phyloP scores from a whole-genome alignment of 2,113 vertebrate genomes.

The Phylloscopus trochilus region DNA sequence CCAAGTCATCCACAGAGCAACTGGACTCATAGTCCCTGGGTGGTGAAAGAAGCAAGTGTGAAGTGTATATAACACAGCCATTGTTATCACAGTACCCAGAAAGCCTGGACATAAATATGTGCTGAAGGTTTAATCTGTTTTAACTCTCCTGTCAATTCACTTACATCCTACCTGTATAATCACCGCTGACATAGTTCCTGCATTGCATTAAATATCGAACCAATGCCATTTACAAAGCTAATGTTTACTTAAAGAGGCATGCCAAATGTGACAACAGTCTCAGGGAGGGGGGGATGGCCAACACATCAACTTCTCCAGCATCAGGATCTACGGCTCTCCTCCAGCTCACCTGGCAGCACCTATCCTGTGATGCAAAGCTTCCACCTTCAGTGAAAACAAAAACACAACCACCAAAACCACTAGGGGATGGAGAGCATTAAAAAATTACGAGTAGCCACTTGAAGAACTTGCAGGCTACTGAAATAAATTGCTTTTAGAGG shows the following conservation, averaged over 20 bases:
- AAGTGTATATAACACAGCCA: slow-evolving; percentile 37
- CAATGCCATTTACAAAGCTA: neutral
- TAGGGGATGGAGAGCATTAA: neutral
- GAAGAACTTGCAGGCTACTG: neutral
- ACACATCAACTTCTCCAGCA: neutral
- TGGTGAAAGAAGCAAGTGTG: slow-evolving; percentile 60
- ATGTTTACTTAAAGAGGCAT: neutral
- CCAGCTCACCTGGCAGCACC: neutral
- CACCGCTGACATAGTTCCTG: neutral
- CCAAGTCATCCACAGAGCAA: neutral
- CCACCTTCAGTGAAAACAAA: neutral
- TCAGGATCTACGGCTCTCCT: neutral
- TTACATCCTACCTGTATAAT: neutral
- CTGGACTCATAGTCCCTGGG: neutral
- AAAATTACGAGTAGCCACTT: neutral
- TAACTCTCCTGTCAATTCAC: neutral
- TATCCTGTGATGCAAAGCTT: neutral
- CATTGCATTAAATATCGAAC: neutral
- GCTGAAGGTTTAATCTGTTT: neutral
- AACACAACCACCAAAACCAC: neutral
- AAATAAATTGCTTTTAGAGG: neutral
- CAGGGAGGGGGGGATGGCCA: neutral
- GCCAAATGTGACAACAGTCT: neutral
- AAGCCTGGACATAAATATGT: neutral
- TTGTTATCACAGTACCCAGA: slow-evolving; percentile 39